Evolutionary conservation across 2,888 invertebrate genomes (phyloP), one percentile per base, ranked within the genome.

Genomic region (Galerucella pusilla): DNA sequence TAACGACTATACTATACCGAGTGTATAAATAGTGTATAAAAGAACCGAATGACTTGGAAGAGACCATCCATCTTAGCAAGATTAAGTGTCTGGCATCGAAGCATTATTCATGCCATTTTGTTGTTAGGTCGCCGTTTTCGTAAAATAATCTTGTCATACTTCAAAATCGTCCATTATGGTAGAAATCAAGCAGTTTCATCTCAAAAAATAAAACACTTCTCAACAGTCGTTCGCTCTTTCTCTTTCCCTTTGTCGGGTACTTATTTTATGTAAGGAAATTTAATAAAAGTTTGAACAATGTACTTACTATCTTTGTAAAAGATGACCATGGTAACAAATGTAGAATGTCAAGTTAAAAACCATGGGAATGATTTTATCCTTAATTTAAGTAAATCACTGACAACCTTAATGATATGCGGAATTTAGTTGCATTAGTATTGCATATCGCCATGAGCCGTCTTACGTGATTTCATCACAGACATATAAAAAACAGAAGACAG

Each of bases 21-120:
- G 63, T 42, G 16, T 63, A 61, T 61, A 28, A 42, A 42, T n/a
- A 61, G 35, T 45, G 42, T 42, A 65, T 46, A 65, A 20, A 54
- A 63, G 11, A 54, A 63, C 35, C 28, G 54, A 63, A 72, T 49
- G 72, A 67, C 72, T 65, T 45, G 46, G 45, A 64, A 64, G 35
- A 46, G 45, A 67, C 66, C 66, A 72, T 72, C 72, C 60, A 67
- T 72, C 72, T 72, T 67, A 12, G 72, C 57, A 60, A 66, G 72
- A 72, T 72, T 72, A 72, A 72, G 72, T 72, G 60, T 66, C 72
- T 72, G 72, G 72, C 66, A 67, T 66, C 59, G 66, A 35, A 67
- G 67, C 72, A 72, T 72, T 72, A 72, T 72, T 72, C 72, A 72
- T 72, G 72, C 65, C 67, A 72, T 72, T 72, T 72, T 72, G 72